A percentile compares a stretch with the other conserved stretches of the same genome.
These are phyloP conservation scores for Tolypeutes matacus DNA, from an alignment of 2,797 vertebrate genomes.

Conservation along the genomic window DNA sequence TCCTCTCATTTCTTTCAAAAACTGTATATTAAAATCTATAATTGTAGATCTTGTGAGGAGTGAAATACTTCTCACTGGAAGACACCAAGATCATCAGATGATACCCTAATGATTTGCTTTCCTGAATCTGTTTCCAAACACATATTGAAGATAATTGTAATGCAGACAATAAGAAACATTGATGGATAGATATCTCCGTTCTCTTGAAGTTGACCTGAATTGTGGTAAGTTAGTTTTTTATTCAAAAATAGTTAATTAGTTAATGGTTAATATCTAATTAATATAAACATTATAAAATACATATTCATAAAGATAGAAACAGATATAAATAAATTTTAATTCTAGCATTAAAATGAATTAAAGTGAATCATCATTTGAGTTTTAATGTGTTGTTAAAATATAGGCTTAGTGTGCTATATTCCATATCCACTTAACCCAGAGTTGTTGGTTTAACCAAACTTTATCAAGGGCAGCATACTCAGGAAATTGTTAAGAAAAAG, in stretches of 20 bases:
- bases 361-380: neutral
- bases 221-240: neutral
- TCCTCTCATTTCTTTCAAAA: neutral
- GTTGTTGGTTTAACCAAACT: neutral
- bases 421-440: neutral
- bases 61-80: constrained; percentile 16
- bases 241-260: neutral
- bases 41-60: neutral
- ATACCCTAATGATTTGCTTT: neutral
- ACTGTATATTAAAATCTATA: neutral
- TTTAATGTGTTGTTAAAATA: neutral
- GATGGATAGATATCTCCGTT: neutral
- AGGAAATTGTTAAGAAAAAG: neutral
- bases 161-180: neutral
- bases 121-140: neutral
- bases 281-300: no score
- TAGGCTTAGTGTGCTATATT: neutral
- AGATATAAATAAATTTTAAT: neutral
- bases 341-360: neutral
- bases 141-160: constrained; percentile 2
- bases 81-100: neutral
- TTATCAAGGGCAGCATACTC: neutral
- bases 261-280: no score
- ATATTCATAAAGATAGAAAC: no score
- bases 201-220: constrained; percentile 9